Percentiles rank a stretch among this genome's conserved stretches.
These are phyloP conservation scores for Cheilosia vulpina DNA, from an alignment of 2,888 invertebrate species.

Conservation along the genomic window DNA sequence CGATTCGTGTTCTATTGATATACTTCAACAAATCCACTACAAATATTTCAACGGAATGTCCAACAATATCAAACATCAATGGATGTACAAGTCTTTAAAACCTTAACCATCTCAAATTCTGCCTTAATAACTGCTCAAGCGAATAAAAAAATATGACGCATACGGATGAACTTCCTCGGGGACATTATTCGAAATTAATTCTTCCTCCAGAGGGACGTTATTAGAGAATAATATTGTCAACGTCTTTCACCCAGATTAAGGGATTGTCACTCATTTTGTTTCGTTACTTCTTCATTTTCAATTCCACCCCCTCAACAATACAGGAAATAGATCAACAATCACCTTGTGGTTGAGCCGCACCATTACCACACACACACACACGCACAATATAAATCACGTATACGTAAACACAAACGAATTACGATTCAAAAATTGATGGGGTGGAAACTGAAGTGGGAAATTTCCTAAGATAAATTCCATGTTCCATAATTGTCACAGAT, in stretches of 20 bases:
- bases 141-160: constrained; percentile 4
- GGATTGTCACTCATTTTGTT: constrained; percentile 37
- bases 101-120: background rate
- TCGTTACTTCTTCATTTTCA: constrained; percentile 4
- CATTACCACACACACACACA: constrained; percentile 2
- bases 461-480: constrained; percentile 65
- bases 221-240: constrained; percentile 32
- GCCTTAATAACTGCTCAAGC: background rate
- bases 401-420: constrained; percentile 15
- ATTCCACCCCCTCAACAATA: constrained; percentile 8
- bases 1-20: too few species aligned
- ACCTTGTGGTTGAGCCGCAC: too few species aligned
- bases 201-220: constrained; percentile 35
- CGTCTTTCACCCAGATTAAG: constrained; percentile 51
- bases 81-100: background rate
- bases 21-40: too few species aligned
- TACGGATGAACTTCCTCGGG: constrained; percentile 34
- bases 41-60: too few species aligned
- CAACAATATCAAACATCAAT: too few species aligned
- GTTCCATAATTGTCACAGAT: constrained; percentile 83
- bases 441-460: constrained; percentile 72
- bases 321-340: constrained; percentile 39
- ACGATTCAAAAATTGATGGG: constrained; percentile 65
- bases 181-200: constrained; percentile 43
- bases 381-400: background rate